Base-by-base conservation (phyloP, 2,888 invertebrate species). In the Leptopilina syphax region DNA sequence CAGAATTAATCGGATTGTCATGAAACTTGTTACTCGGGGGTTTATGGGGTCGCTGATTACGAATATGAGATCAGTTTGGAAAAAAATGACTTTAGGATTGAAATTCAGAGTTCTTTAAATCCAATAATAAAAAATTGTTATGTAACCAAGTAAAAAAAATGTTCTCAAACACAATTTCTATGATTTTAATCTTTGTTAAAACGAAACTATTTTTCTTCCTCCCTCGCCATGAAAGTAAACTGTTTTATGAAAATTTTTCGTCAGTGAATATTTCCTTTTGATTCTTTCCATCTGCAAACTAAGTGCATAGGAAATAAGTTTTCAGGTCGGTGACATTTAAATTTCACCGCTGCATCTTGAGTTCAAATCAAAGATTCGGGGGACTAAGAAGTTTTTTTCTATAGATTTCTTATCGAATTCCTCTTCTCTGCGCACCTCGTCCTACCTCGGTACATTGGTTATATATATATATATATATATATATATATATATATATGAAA, bases 291-390 rank as follows among this genome's bases (percentile, higher is more conserved):
- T 68, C 24, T 68, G 9, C 9, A 24, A 68, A 27, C 24, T 68
- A 50, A 24, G 18, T 50, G 27, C 68, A 68, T 50, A 27, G 68
- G 50, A 50, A 68, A 68, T 68, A 68, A 50, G 68, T 50, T 50
- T 68, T 50, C 50, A 68, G 50, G 50, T 68, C 27, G 50, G 27
- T 68, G 68, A 68, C 68, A 24, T 70, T 70, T 50, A 27, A 24
- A 50, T 54, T 70, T 34, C 12, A 27, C n/a, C 34, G n/a, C n/a
- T 1, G 9, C n/a, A 54, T n/a, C 9, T 12, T 34, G 57, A 73
- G n/a, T 13, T 34, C 73, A 24, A 73, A 57, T 34, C n/a, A 34
- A 70, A 73, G 50, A 57, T 73, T 57, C 73, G 73, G 34, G 73
- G 34, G 57, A 73, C 73, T 73, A 73, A 73, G 57, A 13, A 73